phyloP scores from a whole-genome alignment of 2,113 vertebrate species.

The Rattus rattus region DNA sequence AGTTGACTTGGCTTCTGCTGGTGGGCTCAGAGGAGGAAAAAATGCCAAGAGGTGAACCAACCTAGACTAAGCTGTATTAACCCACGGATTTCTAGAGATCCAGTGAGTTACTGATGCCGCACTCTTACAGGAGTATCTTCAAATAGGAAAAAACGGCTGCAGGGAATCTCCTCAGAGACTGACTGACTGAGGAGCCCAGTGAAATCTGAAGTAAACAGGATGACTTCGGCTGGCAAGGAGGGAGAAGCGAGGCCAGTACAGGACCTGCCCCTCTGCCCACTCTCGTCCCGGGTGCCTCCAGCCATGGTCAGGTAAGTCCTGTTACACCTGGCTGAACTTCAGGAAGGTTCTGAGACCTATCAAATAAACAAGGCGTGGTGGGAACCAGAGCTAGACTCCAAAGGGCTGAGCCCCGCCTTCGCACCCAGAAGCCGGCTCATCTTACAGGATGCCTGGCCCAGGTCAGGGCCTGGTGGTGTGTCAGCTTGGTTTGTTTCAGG shows the following conservation, averaged over 20 bases:
- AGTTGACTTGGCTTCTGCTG: not conserved
- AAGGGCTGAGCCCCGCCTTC: not conserved
- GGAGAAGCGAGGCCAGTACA: fast-evolving
- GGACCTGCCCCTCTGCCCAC: not conserved
- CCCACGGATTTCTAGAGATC: not conserved
- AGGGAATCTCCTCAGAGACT: not conserved
- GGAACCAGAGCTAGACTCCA: not conserved
- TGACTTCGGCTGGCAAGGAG: not conserved
- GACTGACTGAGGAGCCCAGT: not conserved
- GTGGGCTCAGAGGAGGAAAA: not conserved
- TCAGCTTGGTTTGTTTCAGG: not conserved
- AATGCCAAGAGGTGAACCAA: not conserved
- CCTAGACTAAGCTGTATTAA: not conserved
- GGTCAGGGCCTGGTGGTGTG: not conserved
- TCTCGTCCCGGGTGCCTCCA: not conserved
- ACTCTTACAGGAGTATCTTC: not conserved
- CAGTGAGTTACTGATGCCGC: fast-evolving
- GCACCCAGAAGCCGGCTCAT: not conserved
- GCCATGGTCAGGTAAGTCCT: not conserved
- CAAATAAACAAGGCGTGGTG: constrained; percentile 45
- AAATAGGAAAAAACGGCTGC: not conserved
- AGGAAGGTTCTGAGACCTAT: not conserved
- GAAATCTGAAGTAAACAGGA: constrained; percentile 3
- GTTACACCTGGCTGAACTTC: constrained; percentile 12
- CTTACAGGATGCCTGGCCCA: not conserved